Conservation (phyloP, 2,888 invertebrate genomes). For the Spisula subtruncata region DNA sequence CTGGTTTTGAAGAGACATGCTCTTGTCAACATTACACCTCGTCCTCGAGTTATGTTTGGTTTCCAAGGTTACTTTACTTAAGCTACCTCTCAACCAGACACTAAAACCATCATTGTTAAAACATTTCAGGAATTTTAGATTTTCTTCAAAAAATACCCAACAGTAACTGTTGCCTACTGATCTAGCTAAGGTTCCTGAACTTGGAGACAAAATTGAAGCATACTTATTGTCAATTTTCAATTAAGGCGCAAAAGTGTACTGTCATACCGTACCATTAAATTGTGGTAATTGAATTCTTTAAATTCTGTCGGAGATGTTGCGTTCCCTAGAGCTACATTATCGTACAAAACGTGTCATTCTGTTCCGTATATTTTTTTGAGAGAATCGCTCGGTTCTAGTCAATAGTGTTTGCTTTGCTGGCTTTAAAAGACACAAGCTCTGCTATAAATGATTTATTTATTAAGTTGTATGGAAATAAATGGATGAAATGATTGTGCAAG, state of each 20-base stretch:
- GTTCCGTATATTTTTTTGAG: conserved; percentile 2
- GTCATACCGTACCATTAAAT: conserved; percentile 16
- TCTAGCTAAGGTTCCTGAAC: background rate
- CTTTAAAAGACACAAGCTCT: conserved; percentile 9
- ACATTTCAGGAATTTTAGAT: background rate
- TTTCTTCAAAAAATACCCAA: background rate
- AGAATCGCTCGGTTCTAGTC: background rate
- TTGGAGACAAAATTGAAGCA: background rate
- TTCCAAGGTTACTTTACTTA: no score
- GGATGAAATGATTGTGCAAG: conserved; percentile 19
- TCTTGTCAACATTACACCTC: no score
- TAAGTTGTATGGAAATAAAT: background rate
- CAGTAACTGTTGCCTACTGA: background rate
- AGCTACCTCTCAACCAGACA: background rate
- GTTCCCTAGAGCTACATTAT: background rate
- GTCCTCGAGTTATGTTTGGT: no score
- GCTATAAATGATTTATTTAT: background rate
- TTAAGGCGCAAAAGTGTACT: conserved; percentile 5
- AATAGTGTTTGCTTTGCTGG: background rate
- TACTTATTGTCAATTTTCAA: conserved; percentile 20
- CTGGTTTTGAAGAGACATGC: no score
- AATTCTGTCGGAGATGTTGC: background rate
- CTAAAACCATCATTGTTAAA: background rate
- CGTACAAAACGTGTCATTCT: conserved; percentile 4
- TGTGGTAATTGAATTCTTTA: conserved; percentile 18